phyloP scores from a whole-genome alignment of 2,113 vertebrate genomes.

The Hippocampus guttulatus region DNA sequence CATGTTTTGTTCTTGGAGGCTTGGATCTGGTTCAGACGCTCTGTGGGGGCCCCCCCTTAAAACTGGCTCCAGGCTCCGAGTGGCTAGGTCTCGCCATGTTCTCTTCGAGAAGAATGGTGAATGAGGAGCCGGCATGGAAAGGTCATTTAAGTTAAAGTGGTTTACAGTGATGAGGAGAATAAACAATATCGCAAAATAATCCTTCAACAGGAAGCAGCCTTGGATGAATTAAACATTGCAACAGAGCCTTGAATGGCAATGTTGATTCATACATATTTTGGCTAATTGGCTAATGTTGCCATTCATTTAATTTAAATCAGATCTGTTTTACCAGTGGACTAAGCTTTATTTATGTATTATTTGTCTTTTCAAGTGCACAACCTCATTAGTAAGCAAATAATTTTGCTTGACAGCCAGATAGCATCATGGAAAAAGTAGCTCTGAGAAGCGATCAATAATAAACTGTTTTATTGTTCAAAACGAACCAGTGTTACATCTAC shows the following conservation, averaged over 20 bases:
- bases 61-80: constrained; percentile 40
- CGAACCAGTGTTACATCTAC: neutral
- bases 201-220: constrained; percentile 34
- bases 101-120: constrained; percentile 43
- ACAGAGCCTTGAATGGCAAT: constrained; percentile 14
- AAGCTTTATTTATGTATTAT: neutral
- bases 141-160: constrained; percentile 49
- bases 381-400: neutral
- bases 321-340: constrained; percentile 4
- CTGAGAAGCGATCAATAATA: neutral
- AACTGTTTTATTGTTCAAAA: neutral
- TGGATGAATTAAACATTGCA: constrained; percentile 35
- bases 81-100: constrained; percentile 46
- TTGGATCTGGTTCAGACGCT: constrained; percentile 50
- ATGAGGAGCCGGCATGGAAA: constrained; percentile 45
- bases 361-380: neutral
- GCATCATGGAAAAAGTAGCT: neutral
- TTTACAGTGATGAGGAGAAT: constrained; percentile 30
- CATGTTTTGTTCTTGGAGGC: constrained; percentile 54
- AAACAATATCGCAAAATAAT: constrained; percentile 31
- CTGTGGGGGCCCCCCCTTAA: constrained; percentile 40
- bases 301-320: constrained; percentile 3
- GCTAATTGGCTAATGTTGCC: neutral
- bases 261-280: constrained; percentile 14
- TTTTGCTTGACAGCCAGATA: neutral